phyloP scores from a whole-genome alignment of 2,113 vertebrate species.

The Cacatua alba region DNA sequence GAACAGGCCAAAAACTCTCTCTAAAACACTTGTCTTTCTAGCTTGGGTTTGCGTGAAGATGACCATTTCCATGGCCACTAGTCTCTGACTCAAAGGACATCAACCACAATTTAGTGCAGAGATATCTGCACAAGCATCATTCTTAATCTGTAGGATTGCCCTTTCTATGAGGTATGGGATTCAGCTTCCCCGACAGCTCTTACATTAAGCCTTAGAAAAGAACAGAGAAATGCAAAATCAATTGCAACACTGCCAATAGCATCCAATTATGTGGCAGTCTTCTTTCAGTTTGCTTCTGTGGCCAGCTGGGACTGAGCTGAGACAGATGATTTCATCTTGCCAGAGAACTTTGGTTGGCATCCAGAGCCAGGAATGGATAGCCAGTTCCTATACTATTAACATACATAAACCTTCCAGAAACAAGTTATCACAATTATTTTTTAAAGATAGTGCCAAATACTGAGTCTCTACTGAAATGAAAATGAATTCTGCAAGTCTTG shows the following conservation, averaged over 20 bases:
- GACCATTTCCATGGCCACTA: not conserved
- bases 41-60: not conserved
- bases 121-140: not conserved
- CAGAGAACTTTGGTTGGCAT: not conserved
- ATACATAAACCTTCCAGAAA: slow-evolving; percentile 8
- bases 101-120: not conserved
- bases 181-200: not conserved
- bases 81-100: not conserved
- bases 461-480: not conserved
- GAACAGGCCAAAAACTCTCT: not conserved
- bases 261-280: not conserved
- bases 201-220: not conserved
- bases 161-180: not conserved
- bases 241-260: not conserved
- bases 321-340: not conserved
- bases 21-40: not conserved
- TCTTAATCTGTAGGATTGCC: not conserved
- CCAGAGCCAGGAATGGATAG: not conserved
- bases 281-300: not conserved
- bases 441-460: not conserved
- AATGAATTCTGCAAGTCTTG: not conserved
- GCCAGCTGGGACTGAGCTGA: slow-evolving; percentile 10
- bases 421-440: not conserved
- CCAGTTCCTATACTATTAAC: not conserved
- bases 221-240: not conserved